Conservation (phyloP, 2,113 vertebrate genomes). For the Pygoscelis adeliae region DNA sequence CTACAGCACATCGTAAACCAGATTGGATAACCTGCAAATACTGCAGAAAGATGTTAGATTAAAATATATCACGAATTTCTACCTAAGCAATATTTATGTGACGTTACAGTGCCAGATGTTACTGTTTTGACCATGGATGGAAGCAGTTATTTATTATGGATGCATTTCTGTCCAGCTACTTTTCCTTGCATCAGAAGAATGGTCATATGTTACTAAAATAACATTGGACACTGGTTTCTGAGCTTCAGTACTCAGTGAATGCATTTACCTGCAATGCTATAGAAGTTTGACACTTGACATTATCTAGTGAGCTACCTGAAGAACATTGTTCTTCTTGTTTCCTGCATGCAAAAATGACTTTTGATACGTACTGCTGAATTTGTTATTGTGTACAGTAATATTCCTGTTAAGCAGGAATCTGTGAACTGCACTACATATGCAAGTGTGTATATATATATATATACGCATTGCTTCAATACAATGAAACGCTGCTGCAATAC, state of each 20-base stretch:
- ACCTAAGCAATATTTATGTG: not conserved
- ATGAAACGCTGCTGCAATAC: not conserved
- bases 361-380: not conserved
- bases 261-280: not conserved
- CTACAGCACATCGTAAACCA: not conserved
- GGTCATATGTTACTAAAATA: not conserved
- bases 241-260: not conserved
- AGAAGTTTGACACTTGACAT: not conserved
- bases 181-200: not conserved
- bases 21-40: not conserved
- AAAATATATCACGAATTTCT: not conserved
- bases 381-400: not conserved
- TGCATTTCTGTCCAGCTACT: not conserved
- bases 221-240: not conserved
- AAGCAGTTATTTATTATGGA: not conserved
- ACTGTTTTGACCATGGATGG: not conserved
- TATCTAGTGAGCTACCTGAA: not conserved
- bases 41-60: not conserved
- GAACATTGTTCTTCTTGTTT: not conserved
- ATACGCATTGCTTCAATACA: not conserved
- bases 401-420: not conserved
- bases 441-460: not conserved
- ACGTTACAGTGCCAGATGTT: not conserved
- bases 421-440: not conserved
- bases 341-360: not conserved